Evolutionary conservation across 2,113 vertebrate genomes (phyloP).

Genomic region (Amblyopsis rosae): DNA sequence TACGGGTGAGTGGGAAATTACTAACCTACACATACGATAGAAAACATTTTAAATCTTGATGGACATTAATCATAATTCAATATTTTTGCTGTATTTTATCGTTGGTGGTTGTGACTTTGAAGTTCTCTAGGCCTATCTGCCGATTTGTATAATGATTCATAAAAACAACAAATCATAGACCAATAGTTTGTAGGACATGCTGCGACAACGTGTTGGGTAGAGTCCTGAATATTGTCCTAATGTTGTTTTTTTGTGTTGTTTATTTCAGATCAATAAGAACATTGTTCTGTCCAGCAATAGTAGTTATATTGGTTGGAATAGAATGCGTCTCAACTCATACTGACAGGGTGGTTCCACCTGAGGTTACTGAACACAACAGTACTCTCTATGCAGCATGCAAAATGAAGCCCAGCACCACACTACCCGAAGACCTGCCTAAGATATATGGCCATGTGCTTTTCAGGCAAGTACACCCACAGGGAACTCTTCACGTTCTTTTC

Average conservation of each 20-base stretch:
- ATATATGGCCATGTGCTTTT: constrained; percentile 84
- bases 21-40: no score
- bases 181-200: neutral
- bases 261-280: constrained; percentile 34
- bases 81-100: no score
- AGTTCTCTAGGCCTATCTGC: no score
- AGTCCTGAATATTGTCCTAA: neutral
- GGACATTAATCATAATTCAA: no score
- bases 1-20: no score
- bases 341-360: constrained; percentile 47
- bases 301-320: constrained; percentile 42
- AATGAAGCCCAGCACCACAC: constrained; percentile 79
- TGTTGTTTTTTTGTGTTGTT: neutral
- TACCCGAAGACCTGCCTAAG: constrained; percentile 70
- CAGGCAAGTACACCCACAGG: constrained; percentile 72
- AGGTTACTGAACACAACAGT: constrained; percentile 48
- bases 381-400: constrained; percentile 77
- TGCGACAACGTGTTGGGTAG: neutral
- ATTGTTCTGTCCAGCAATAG: constrained; percentile 10
- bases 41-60: no score
- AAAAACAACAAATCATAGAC: neutral
- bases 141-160: no score
- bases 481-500: constrained; percentile 76
- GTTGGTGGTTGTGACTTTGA: no score
- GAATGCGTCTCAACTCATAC: constrained; percentile 24